Evolutionary conservation across 2,888 invertebrate genomes (phyloP), one percentile per base, ranked within the genome.

Genomic region (Epiblema foenella): DNA sequence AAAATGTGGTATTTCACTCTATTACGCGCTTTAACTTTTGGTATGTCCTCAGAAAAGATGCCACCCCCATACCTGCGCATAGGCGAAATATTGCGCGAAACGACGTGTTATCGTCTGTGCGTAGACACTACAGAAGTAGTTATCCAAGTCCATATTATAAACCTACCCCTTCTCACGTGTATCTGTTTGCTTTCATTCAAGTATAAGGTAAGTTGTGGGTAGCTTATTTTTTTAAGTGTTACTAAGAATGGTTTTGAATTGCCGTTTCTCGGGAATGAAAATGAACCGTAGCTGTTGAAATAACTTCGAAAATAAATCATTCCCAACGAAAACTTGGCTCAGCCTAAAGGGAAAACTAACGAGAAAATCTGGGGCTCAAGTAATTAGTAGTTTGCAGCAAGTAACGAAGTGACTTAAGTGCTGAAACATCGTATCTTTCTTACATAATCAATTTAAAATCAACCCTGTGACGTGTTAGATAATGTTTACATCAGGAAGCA

Each of bases 361-460:
- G 71, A 57, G 71, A 71, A 71, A 71, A 71, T 71, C 71, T 71
- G 56, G 56, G 56, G 51, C 49, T 15, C 65, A 56, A 71, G 71
- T 62, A 71, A 71, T 71, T 71, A 71, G 71, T 67, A 71, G 71
- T 71, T 71, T 54, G 71, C 56, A 66, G 66, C 70, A 71, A 71
- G 71, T 71, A 64, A 54, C 54, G 51, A 51, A 24, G 39, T 20
- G 4, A 37, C 37, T n/a, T 20, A 24, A 2, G 39, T 37, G 2
- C 7, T 54, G 39, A 17, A 39, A 54, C 39, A 54, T 39, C 54
- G n/a, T 64, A 54, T 64, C 37, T n/a, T 10, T 1, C 52, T 54
- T 37, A 11, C 37, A 54, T n/a, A 39, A 33, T n/a, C 20, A 37
- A 64, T 52, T 54, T 20, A 54, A 24, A 54, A 39, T 20, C 20